Conservation (phyloP, 2,113 vertebrate species). For the Vimba vimba region DNA sequence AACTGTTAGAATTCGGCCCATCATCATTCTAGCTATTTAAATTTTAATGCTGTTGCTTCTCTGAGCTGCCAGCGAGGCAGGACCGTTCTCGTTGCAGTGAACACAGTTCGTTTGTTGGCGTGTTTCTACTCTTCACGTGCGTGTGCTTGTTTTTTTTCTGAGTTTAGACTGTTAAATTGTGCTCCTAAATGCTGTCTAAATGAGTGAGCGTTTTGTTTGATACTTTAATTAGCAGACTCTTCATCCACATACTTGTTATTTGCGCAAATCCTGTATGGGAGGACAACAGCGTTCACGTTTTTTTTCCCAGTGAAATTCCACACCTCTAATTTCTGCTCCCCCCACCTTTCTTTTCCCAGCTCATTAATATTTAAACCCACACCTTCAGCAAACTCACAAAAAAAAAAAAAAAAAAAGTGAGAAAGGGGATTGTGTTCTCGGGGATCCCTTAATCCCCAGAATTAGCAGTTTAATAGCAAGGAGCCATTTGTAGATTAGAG, state of each 20-base stretch:
- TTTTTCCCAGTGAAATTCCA: conserved; percentile 55
- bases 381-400: conserved; percentile 66
- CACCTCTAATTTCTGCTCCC: conserved; percentile 59
- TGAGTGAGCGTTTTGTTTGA: not conserved
- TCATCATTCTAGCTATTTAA: conserved; percentile 64
- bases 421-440: conserved; percentile 68
- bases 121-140: conserved; percentile 18
- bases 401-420: conserved; percentile 43
- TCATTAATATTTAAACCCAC: conserved; percentile 69
- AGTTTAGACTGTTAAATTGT: conserved; percentile 9
- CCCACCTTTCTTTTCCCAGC: conserved; percentile 52
- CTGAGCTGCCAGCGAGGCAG: conserved; percentile 45
- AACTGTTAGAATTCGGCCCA: conserved; percentile 60
- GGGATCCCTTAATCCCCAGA: conserved; percentile 68
- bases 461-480: conserved; percentile 71
- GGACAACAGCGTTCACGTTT: not conserved
- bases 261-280: not conserved
- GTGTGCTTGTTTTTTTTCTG: not conserved
- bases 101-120: conserved; percentile 29
- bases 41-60: conserved; percentile 62
- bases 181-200: not conserved
- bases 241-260: not conserved
- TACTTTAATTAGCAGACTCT: not conserved
- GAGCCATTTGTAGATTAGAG: conserved; percentile 71
- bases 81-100: conserved; percentile 37